Evolutionary conservation across 92 coral and sea anemone genomes (phyloP).

Genomic region (Ricordea florida): DNA sequence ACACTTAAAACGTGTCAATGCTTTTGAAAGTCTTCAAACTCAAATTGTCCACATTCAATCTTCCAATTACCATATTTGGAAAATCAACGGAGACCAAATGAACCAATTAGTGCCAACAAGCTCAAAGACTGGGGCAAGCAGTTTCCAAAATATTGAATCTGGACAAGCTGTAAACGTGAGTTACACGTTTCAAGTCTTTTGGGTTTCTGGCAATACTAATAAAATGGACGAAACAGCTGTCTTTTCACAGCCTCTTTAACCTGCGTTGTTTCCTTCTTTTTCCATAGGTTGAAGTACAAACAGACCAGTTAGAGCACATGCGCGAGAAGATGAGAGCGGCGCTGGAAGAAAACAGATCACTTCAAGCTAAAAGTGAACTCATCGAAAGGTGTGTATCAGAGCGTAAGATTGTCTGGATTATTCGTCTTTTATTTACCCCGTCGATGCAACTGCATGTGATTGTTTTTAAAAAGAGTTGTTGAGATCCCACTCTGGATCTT

Average conservation of each 20-base stretch:
- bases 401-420: no score
- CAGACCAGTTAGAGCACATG: conserved; percentile 86
- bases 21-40: no score
- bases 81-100: no score
- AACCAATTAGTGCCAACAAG: no score
- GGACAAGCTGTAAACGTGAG: no score
- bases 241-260: neutral
- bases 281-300: conserved; percentile 93
- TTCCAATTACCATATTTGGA: neutral
- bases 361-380: conserved; percentile 75
- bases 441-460: neutral
- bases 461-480: conserved; percentile 6
- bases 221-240: neutral
- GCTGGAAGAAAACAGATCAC: conserved; percentile 77
- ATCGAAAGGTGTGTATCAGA: conserved; percentile 74
- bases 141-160: no score
- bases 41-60: no score
- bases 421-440: neutral
- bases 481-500: neutral
- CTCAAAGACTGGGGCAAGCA: no score
- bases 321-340: conserved; percentile 81
- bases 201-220: neutral
- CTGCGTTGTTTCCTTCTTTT: neutral
- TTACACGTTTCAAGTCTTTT: no score
- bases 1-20: no score